A percentile compares a stretch with the other conserved stretches of the same genome.
phyloP scores from a whole-genome alignment of 2,888 invertebrate species.

The Sminthurinus aureus region DNA sequence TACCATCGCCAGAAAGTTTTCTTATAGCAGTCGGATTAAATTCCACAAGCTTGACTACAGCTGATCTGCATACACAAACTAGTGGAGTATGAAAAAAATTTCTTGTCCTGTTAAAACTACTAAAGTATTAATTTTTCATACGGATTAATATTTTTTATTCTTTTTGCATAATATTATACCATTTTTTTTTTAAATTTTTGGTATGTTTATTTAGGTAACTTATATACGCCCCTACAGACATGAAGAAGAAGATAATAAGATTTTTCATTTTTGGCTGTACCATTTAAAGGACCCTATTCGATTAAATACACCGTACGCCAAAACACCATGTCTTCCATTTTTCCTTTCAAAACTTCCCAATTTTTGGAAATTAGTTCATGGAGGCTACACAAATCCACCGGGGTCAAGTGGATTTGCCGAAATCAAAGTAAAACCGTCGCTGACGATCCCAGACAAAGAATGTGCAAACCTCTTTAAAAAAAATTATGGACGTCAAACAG shows the following conservation, averaged over 20 bases:
- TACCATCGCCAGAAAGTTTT: slow-evolving; percentile 21
- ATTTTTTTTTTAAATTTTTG: background rate
- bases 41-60: slow-evolving; percentile 10
- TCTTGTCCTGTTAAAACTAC: background rate
- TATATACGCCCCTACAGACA: slow-evolving; percentile 25
- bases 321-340: slow-evolving; percentile 24
- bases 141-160: too few species aligned
- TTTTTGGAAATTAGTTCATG: slow-evolving; percentile 3
- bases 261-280: slow-evolving; percentile 32
- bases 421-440: background rate
- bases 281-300: slow-evolving; percentile 17
- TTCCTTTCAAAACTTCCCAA: slow-evolving; percentile 4
- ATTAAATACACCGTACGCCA: slow-evolving; percentile 24
- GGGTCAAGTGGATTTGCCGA: background rate
- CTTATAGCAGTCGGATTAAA: slow-evolving; percentile 7
- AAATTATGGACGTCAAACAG: background rate
- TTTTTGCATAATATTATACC: background rate
- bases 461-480: background rate
- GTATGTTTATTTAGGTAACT: slow-evolving; percentile 16
- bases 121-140: too few species aligned
- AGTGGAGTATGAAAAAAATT: background rate
- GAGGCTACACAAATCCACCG: background rate
- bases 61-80: slow-evolving; percentile 13
- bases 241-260: slow-evolving; percentile 25
- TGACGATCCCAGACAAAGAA: background rate